Evolutionary conservation across 35 echinoderm and acorn worm genomes (phyloP), one percentile per base, ranked within the genome.

Genomic region (Diadema setosum): DNA sequence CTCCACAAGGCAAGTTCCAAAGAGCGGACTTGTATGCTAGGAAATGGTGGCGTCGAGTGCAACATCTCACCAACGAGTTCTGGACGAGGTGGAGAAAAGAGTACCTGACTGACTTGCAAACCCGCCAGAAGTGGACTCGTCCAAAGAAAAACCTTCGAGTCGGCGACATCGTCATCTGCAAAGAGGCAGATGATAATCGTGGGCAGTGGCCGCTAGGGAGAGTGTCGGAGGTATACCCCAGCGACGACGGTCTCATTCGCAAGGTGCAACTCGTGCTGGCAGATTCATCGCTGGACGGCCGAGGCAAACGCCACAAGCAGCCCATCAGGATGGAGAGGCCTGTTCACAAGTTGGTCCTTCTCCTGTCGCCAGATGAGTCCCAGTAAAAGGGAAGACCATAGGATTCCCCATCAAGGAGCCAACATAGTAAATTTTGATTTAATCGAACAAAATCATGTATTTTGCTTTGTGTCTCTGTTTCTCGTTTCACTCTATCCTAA

Each of bases 1-100:
- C 91, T 55, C 91, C 85, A 45, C 91, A 83, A 63, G 90, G 90
- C 14, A 52, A 87, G 61, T 92, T 92, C 33, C 83, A 92, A 65
- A 15, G 33, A 25, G 56, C n/a, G 21, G 82, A 90, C 56, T 16
- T 90, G 16, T 90, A 90, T 46, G 30, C 82, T 37, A 40, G 59
- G 15, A 84, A 78, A 30, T 50, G 82, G 56, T 90, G 88, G 88
- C 45, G 80, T 39, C 32, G 89, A 9, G 89, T 91, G 1, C 89
- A 91, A 64, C 52, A 84, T 42, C 34, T 91, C 16, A 65, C 89
- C 0, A 69, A 91, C 9, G 48, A 90, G 36, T 90, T 91, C 45
- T 91, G 89, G 89, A 32, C 36, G 26, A 40, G 87, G 41, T 90
- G 88, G 88, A 84, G 43, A 34, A 86, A 67, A 29, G 88, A 90